Evolutionary conservation across 2,888 invertebrate species (phyloP), one percentile per base, ranked within the genome.

Genomic region (Caenorhabditis afra): DNA sequence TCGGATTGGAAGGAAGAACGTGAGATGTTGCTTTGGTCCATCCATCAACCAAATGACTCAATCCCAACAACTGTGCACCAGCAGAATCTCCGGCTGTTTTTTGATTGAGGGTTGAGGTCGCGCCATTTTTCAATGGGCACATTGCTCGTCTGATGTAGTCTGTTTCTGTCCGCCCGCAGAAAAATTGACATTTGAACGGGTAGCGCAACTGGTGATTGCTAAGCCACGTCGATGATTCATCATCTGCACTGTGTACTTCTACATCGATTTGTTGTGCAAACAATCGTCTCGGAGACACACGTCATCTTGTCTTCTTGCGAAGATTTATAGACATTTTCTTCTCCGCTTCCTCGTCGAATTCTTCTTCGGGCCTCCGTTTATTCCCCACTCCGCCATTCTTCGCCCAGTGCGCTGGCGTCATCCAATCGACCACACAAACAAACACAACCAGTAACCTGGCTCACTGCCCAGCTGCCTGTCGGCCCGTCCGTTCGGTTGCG

Each of bases 401-500:
- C 57, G 55, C 41, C 41, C 39, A 22, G 57, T 62, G 58, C 39
- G 62, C n/a, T 58, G 64, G 44, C 58, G 73, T 73, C 73, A 62
- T 49, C 62, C 58, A 22, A 44, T 52, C 37, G 18, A 23, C 37
- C 35, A 18, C 59, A 73, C 73, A 73, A 64, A 73, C 73, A 73
- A 73, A 73, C 73, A 73, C 64, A 73, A 73, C 58, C 62, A 65
- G 73, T 73, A 73, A 73, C 73, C 64, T 73, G 64, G 64, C 73
- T 73, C 73, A 64, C 37, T 50, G 64, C 41, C 73, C 64, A 73
- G 44, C 62, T 62, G 62, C 49, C 5, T 52, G 22, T 29, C 37
- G 61, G 12, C 8, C 22, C 37, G 41, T 59, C 50, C 67, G 20
- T 16, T 35, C 10, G 59, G 18, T 68, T 52, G 57, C 47, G 18